A percentile compares a stretch with the other conserved stretches of the same genome.
Conservation (phyloP, 2,113 vertebrate genomes). For the Anolis carolinensis region DNA sequence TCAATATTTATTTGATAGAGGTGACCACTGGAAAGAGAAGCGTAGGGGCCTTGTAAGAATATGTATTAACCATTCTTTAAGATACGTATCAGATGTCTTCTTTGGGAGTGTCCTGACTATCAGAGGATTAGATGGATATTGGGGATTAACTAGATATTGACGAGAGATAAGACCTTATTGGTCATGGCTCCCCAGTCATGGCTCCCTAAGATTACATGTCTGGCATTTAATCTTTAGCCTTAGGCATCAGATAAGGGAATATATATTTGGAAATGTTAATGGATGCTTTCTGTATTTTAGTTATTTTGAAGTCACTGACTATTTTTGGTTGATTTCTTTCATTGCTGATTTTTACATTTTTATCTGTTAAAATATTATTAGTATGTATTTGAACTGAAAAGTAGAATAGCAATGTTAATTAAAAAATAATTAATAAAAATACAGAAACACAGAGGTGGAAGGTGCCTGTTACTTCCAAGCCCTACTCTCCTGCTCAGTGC, state of each 20-base stretch:
- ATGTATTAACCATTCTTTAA: not conserved
- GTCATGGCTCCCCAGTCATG: not conserved
- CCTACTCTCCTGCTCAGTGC: too few relatives aligned
- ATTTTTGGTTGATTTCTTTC: too few relatives aligned
- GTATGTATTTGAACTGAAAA: too few relatives aligned
- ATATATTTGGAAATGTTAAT: not conserved
- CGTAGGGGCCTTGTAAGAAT: not conserved
- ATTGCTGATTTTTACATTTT: too few relatives aligned
- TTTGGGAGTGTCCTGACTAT: not conserved
- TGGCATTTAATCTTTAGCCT: not conserved
- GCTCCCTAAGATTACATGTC: not conserved
- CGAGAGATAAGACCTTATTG: not conserved
- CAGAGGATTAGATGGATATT: not conserved
- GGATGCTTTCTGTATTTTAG: not conserved
- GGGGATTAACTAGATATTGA: not conserved
- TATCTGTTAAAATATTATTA: too few relatives aligned
- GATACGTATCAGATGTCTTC: not conserved
- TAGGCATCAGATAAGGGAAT: not conserved
- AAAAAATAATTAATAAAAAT: too few relatives aligned
- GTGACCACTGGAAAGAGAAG: not conserved
- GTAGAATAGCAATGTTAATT: too few relatives aligned
- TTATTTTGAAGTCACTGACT: not conserved
- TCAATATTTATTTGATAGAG: not conserved
- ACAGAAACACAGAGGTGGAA: too few relatives aligned
- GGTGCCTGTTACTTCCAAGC: too few relatives aligned